Evolutionary conservation across 2,113 vertebrate genomes (phyloP), one percentile per base, ranked within the genome.

Genomic region (Ahaetulla prasina): DNA sequence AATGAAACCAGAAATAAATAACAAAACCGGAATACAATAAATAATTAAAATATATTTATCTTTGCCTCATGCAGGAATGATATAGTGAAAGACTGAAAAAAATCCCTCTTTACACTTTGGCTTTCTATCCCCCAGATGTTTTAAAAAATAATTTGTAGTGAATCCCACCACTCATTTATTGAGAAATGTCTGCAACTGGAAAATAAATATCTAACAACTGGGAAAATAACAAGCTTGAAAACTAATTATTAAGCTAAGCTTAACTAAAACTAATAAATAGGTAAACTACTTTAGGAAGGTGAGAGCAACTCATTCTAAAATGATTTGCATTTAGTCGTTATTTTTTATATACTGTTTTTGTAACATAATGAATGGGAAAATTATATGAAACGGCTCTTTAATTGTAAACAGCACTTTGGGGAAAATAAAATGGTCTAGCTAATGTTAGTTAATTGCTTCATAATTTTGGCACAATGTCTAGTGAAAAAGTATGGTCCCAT

Each of bases 311-410:
- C 47, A 90, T 12, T 84, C 22, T 30, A 52, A 53, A 90, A 90
- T 47, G 25, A n/a, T 52, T 50, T 84, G 16, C 8, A 30, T 89
- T 85, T 52, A 27, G 50, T 45, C 25, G 3, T 54, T 30, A 22
- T 68, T 45, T 84, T 88, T 47, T 35, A 47, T 2, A 85, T 35
- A 1, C 68, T 93, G 89, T 68, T 47, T 90, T 0, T 0, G 94
- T 93, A 94, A 91, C 68, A 52, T 93, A 95, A 88, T 94, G 89
- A 57, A 47, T 92, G 93, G 63, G 23, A 94, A 88, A 90, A 90
- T 68, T 11, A 63, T 43, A 85, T 92, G 60, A 87, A 91, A 0
- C 57, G 57, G 74, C 11, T 93, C 93, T 94, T 22, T 25, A 39
- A 53, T 93, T 95, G 54, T 92, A 93, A 94, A 63, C 85, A 85